phyloP scores from a whole-genome alignment of 30 jellyfish, hydroid and myxozoan genomes.

The Catostylus mosaicus region DNA sequence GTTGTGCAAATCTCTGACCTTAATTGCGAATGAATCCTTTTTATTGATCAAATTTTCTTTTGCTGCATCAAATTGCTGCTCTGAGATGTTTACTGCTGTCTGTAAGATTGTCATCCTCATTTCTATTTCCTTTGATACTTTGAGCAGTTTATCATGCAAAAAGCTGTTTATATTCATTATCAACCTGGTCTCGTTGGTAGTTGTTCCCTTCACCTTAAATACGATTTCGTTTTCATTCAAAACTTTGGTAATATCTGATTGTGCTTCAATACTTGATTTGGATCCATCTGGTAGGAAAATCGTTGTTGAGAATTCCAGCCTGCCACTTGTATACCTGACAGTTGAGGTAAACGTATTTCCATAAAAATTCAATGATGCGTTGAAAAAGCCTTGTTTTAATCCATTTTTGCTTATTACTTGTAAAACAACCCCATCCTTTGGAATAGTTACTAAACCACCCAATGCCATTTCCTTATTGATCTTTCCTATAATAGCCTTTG shows the following conservation, averaged over 20 bases:
- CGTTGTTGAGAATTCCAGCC: constrained; percentile 19
- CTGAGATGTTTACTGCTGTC: constrained; percentile 19
- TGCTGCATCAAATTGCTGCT: not conserved
- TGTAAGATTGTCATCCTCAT: constrained; percentile 10
- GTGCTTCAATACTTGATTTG: not conserved
- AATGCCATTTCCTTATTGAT: constrained; percentile 4
- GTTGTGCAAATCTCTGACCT: not conserved
- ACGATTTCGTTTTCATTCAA: constrained; percentile 29
- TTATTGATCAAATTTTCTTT: not conserved
- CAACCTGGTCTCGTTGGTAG: not conserved
- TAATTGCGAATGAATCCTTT: not conserved
- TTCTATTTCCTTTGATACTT: constrained; percentile 4
- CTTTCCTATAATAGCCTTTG: constrained; percentile 14
- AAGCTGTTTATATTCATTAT: constrained; percentile 16
- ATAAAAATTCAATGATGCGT: constrained; percentile 35
- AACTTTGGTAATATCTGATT: constrained; percentile 16
- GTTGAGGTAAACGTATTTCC: not conserved
- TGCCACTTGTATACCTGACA: constrained; percentile 22
- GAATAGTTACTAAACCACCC: constrained; percentile 21
- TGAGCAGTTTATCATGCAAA: constrained; percentile 16
- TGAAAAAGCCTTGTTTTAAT: constrained; percentile 16
- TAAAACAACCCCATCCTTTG: constrained; percentile 7
- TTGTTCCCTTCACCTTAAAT: constrained; percentile 12
- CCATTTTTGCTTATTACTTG: not conserved
- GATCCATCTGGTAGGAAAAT: constrained; percentile 38